Evolutionary conservation across 2,888 invertebrate species (phyloP), one percentile per base, ranked within the genome.

Genomic region (Synergus japonicus): DNA sequence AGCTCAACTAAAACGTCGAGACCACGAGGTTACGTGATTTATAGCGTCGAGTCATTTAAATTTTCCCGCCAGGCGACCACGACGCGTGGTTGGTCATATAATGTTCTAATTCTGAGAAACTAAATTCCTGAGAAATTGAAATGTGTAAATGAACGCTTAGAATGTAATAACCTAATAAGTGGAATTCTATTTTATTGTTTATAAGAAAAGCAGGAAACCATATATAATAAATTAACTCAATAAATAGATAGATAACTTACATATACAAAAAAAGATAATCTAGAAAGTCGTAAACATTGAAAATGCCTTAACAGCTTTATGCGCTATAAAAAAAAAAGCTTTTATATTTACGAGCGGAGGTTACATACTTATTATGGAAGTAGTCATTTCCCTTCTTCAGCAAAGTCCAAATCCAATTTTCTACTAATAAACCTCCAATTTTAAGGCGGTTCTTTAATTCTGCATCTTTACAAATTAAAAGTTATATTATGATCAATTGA

Each of bases 71-170:
- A 54, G 37, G n/a, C 63, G 37, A 73, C 54, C 37, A 54, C 54
- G 73, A 73, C 73, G 54, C 54, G 54, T 73, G 73, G 54, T 37
- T 54, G 54, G 37, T 37, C 73, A 73, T 54, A 37, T 29, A 73
- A 54, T 73, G n/a, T 54, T 73, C 73, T 73, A 73, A 73, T 73
- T 54, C 54, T 54, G 73, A 49, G 73, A 73, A 69, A 54, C 73
- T 54, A 73, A 73, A 73, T 73, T 73, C 73, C 54, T 41, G 73
- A 58, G 49, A 73, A 37, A 46, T 13, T 46, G 13, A 13, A 46
- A 46, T 46, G 13, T 12, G 46, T 13, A 10, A 46, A 46, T 46
- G 0, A 12, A 12, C 10, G 4, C 10, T 46, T 12, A 46, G 13
- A 46, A 46, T 12, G 46, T 46, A 46, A 46, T 46, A 46, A 4